Base-by-base conservation (phyloP, 2,797 vertebrate species). In the Acanthis flammea region DNA sequence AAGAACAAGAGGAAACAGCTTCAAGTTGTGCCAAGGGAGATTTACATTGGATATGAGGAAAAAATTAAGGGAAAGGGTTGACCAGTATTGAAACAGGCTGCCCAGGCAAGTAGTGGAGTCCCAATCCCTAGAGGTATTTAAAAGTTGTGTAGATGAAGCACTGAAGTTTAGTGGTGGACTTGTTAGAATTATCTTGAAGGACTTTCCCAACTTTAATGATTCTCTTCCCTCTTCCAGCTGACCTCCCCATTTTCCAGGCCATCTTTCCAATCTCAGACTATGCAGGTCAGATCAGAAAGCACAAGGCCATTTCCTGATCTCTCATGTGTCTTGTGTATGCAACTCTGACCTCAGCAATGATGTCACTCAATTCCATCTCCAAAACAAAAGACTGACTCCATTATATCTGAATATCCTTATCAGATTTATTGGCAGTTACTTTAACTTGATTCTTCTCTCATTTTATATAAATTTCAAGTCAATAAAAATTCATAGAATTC, bases 321-420 rank as follows among this genome's bases (percentile, higher is more conserved):
- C 47, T 24, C 7, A 3, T 0, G 15, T 0, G 0, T 10, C 15
- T 58, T 16, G 9, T 6, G 2, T 28, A 30, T 48, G 8, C 51
- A 66, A 53, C 30, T 63, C 19, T 9, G 31, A 77, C 30, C 53
- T 58, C 19, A 42, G 41, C 3, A 4, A 53, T 14, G 12, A 12
- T 16, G 7, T 27, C 62, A 66, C 12, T 45, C 19, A 39, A 28
- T 23, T 61, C 33, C 31, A 75, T 48, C 5, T 37, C 12, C 41
- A 86, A 88, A 86, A 0, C 15, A 21, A 51, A 60, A 70, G 25
- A 28, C 25, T 35, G 28, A 39, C 28, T 35, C 42, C 42, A 21
- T 21, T 21, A 45, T 44, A 57, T 8, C 16, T 57, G 13, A 88
- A 71, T 71, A 82, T 39, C 70, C 54, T 73, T 42, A 82, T 19